Conservation (phyloP, 2,797 vertebrate species). For the Miichthys miiuy region DNA sequence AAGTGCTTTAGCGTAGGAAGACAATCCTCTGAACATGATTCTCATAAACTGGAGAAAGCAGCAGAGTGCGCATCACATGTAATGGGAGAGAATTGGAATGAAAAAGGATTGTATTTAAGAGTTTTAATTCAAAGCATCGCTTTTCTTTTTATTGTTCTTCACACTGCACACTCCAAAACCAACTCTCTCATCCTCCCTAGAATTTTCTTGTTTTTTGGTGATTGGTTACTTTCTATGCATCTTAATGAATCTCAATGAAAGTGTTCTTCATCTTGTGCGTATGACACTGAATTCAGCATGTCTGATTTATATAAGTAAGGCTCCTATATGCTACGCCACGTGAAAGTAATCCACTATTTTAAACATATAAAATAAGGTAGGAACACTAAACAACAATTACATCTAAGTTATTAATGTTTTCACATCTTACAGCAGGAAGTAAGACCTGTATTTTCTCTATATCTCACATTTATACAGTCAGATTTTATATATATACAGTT, state of each 20-base stretch:
- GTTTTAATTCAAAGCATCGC: conserved; percentile 10
- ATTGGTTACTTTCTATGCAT: conserved; percentile 29
- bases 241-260: conserved; percentile 4
- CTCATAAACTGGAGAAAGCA: conserved; percentile 59
- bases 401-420: conserved; percentile 13
- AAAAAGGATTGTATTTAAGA: conserved; percentile 46
- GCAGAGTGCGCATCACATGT: not conserved
- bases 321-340: not conserved
- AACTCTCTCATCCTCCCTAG: not conserved
- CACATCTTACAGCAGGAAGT: not conserved
- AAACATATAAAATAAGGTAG: not conserved
- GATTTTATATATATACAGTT: not conserved
- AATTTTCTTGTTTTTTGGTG: conserved; percentile 11
- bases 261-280: not conserved
- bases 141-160: conserved; percentile 4
- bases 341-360: not conserved
- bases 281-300: conserved; percentile 11
- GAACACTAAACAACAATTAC: conserved; percentile 8
- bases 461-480: not conserved
- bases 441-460: not conserved
- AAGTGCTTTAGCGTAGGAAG: conserved; percentile 59
- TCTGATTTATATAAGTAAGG: not conserved
- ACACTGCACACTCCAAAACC: conserved; percentile 13
- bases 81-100: conserved; percentile 5
- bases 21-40: conserved; percentile 49